Percentiles rank a stretch among this genome's conserved stretches.
These are phyloP conservation scores for Aphodius sticticus DNA, from an alignment of 2,888 invertebrate genomes.

Conservation along the genomic window DNA sequence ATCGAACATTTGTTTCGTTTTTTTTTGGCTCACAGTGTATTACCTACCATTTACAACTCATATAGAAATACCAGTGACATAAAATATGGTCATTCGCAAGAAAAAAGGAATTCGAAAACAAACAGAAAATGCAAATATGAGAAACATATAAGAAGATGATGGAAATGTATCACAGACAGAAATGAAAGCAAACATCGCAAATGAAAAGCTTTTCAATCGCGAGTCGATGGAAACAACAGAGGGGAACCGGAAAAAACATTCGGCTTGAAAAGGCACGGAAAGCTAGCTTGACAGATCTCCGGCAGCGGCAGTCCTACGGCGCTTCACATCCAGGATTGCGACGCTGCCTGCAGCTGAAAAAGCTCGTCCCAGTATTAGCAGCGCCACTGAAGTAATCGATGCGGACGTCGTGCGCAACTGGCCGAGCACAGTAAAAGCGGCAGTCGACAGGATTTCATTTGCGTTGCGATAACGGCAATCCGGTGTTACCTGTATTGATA, in stretches of 20 bases:
- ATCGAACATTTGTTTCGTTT: no score
- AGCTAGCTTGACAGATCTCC: neutral
- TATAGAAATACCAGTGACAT: no score
- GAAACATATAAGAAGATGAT: no score
- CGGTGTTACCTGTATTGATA: neutral
- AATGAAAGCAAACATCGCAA: neutral
- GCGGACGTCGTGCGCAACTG: slow-evolving; percentile 25
- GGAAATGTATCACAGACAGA: neutral
- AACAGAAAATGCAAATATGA: no score
- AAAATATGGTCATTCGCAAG: no score
- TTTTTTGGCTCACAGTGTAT: no score
- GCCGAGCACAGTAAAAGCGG: neutral
- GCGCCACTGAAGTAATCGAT: neutral
- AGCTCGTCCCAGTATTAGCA: neutral
- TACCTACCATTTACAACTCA: no score
- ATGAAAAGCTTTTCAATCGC: neutral
- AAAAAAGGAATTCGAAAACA: no score
- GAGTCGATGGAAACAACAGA: neutral
- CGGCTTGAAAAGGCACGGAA: neutral
- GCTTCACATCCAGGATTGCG: neutral
- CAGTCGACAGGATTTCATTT: slow-evolving; percentile 20
- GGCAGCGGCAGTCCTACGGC: neutral
- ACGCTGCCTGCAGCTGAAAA: neutral
- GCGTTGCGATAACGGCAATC: slow-evolving; percentile 17
- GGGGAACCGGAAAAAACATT: neutral